These are phyloP conservation scores for Orthosia cruda DNA, from an alignment of 2,888 invertebrate genomes.

Conservation along the genomic window DNA sequence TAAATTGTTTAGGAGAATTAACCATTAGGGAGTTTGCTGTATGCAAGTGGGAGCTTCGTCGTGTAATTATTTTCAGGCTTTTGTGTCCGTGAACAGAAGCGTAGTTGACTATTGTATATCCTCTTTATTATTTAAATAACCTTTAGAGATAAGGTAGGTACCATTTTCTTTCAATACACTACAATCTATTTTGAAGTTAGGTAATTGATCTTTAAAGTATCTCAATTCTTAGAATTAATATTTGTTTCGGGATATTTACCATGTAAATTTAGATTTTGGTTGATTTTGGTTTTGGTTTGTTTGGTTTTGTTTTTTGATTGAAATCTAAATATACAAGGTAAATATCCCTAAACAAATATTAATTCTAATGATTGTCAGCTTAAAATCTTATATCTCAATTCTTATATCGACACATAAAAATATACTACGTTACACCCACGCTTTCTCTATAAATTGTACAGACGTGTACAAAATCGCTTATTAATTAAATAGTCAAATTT, in stretches of 20 bases:
- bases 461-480: not conserved
- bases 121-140: not conserved
- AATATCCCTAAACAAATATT: no score
- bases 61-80: slow-evolving; percentile 26
- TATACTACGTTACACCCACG: not conserved
- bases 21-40: slow-evolving; percentile 46
- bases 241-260: no score
- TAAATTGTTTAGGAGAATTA: slow-evolving; percentile 59
- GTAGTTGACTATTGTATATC: not conserved
- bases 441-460: not conserved
- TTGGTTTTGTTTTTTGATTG: no score
- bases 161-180: not conserved
- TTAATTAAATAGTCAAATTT: not conserved
- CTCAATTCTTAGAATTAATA: no score
- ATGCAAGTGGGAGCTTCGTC: slow-evolving; percentile 19
- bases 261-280: no score
- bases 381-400: no score
- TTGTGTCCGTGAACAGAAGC: slow-evolving; percentile 12
- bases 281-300: no score
- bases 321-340: no score
- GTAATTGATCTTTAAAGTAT: no score
- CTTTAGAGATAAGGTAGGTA: no score
- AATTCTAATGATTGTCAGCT: no score
- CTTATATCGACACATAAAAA: not conserved
- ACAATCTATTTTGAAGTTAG: not conserved